Conservation (phyloP, 2,888 invertebrate species). For the Nymphalis c-album region DNA sequence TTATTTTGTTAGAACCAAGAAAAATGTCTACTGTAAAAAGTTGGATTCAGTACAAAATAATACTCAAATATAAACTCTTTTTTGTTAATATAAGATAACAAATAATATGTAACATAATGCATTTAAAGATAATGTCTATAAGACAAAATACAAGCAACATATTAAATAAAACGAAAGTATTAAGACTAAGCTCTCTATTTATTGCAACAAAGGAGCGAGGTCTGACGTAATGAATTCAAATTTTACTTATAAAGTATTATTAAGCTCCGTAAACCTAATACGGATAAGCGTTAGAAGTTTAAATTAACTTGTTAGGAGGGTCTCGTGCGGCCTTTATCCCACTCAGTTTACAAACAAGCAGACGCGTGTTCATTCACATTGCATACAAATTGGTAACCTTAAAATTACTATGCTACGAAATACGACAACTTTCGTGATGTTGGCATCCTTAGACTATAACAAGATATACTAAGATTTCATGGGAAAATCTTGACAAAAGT, state of each 20-base stretch:
- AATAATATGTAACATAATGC: too few species aligned
- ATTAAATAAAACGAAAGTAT: constrained; percentile 1
- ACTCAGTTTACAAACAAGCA: constrained; percentile 60
- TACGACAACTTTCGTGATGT: constrained; percentile 28
- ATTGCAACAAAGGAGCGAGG: constrained; percentile 24
- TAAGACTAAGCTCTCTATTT: constrained; percentile 17
- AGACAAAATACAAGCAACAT: not conserved
- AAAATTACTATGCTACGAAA: constrained; percentile 35
- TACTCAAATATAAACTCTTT: too few species aligned
- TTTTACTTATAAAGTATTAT: constrained; percentile 60
- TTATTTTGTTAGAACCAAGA: too few species aligned
- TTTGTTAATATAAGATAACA: too few species aligned
- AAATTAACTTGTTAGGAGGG: constrained; percentile 71
- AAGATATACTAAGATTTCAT: constrained; percentile 28
- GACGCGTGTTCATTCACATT: constrained; percentile 50
- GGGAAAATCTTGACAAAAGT: not conserved
- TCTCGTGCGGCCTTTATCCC: constrained; percentile 46
- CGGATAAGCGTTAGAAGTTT: constrained; percentile 69
- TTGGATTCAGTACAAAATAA: too few species aligned
- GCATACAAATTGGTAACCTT: constrained; percentile 63
- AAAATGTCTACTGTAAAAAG: too few species aligned
- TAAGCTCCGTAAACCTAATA: constrained; percentile 60
- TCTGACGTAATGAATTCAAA: constrained; percentile 48
- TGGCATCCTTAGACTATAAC: constrained; percentile 17
- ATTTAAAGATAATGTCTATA: not conserved